Evolutionary conservation across 1,140 invertebrate species (phyloP), one percentile per base, ranked within the genome.

Genomic region (Heliconius melpomene): DNA sequence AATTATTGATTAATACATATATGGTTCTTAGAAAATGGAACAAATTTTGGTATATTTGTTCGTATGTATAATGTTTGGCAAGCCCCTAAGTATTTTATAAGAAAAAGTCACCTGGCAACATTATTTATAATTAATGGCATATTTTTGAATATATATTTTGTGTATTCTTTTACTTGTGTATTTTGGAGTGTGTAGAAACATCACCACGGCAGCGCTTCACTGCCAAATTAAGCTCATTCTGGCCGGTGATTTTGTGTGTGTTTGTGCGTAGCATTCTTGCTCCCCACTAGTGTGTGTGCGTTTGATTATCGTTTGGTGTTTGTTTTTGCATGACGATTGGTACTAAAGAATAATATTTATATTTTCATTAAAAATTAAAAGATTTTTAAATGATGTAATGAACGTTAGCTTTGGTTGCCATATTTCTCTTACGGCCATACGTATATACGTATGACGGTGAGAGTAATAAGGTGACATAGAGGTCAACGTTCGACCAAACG

Each of bases 161-260:
- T 86, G 80, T 84, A 83, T 84, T 84, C 82, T 84, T 89, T 89
- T 85, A 89, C 81, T 85, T 85, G 82, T 91, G 84, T 90, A 81
- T 83, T 88, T 87, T 88, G 83, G 90, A 91, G 90, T 93, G 88
- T 86, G 86, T 91, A 91, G 90, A 85, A 77, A 82, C 79, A 81
- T 84, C 82, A 84, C 82, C 80, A 73, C 86, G 86, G 86, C 83
- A 84, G 79, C 82, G 84, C 79, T 81, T 78, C 82, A 82, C 76
- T 79, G 72, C 54, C 79, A 81, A 83, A 75, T 79, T 82, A 79
- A 93, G 91, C 91, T 94, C 91, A 91, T 78, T 88, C 93, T 94
- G 93, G 93, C 90, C 93, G 92, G 91, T 87, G 92, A 89, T 93
- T 77, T 91, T 92, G 92, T 94, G 92, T 93, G 91, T 93, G 90